Evolutionary conservation across 2,113 vertebrate genomes (phyloP).

Genomic region (Heteronetta atricapilla): DNA sequence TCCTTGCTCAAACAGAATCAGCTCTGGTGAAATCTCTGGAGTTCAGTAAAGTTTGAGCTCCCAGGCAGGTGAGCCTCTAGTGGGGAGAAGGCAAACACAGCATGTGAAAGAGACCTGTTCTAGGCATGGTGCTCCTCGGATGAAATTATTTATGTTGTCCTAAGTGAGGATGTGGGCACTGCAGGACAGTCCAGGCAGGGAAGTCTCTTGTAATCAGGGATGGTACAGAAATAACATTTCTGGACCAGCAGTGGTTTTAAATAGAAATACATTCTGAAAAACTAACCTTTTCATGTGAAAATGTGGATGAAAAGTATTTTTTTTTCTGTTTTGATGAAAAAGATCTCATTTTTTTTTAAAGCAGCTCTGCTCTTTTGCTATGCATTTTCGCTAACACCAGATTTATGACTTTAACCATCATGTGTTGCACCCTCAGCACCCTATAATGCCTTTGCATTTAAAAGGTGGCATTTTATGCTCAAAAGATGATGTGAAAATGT

Average conservation of each 20-base stretch:
- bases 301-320: neutral
- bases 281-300: neutral
- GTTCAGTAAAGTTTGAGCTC: neutral
- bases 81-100: neutral
- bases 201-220: neutral
- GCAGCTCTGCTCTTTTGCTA: neutral
- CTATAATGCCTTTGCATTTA: neutral
- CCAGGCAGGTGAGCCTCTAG: neutral
- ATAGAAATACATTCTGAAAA: neutral
- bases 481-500: conserved; percentile 22
- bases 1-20: neutral
- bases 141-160: neutral
- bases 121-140: neutral
- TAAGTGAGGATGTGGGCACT: neutral
- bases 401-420: neutral
- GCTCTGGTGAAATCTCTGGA: neutral
- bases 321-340: neutral
- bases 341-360: neutral
- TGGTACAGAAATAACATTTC: neutral
- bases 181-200: neutral
- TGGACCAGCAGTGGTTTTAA: neutral
- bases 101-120: neutral
- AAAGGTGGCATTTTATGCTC: neutral
- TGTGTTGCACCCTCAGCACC: neutral
- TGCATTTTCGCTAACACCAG: neutral